These are phyloP conservation scores for Eupithecia exiguata DNA, from an alignment of 2,888 invertebrate genomes.

Conservation along the genomic window DNA sequence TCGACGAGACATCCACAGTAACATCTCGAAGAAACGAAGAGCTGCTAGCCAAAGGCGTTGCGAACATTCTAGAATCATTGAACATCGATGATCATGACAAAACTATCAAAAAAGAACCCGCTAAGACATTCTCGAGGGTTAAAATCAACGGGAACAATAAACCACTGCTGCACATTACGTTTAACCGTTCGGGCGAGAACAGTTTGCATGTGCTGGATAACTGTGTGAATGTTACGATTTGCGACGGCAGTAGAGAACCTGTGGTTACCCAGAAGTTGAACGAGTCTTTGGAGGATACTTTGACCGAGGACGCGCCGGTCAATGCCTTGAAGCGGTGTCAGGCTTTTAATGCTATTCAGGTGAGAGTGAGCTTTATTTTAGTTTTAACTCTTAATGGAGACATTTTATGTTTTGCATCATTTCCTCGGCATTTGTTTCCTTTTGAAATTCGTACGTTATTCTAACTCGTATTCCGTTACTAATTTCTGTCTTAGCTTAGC, in stretches of 20 bases:
- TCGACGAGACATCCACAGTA: conserved; percentile 58
- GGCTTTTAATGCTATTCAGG: conserved; percentile 81
- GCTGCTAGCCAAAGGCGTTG: conserved; percentile 65
- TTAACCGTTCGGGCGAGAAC: conserved; percentile 70
- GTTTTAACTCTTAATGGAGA: neutral
- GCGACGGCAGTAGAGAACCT: conserved; percentile 51
- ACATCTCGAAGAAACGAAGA: conserved; percentile 58
- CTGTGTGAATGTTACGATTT: conserved; percentile 74
- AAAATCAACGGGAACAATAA: conserved; percentile 79
- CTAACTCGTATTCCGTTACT: too few relatives aligned
- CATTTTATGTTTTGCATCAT: too few relatives aligned
- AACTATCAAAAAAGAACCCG: conserved; percentile 53
- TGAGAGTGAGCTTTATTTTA: conserved; percentile 36
- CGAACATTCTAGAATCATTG: conserved; percentile 68
- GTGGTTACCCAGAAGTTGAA: conserved; percentile 53
- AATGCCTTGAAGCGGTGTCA: conserved; percentile 77
- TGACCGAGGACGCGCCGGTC: conserved; percentile 65
- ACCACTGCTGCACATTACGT: conserved; percentile 74
- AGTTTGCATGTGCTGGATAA: conserved; percentile 74
- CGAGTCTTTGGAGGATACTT: conserved; percentile 61
- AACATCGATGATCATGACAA: conserved; percentile 52
- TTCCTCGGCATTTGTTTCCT: too few relatives aligned
- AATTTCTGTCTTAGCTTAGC: neutral
- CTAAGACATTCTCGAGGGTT: conserved; percentile 70
- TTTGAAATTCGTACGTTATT: too few relatives aligned